Evolutionary conservation across 2,888 invertebrate genomes (phyloP).

Genomic region (Stenchaetothrips biformis): DNA sequence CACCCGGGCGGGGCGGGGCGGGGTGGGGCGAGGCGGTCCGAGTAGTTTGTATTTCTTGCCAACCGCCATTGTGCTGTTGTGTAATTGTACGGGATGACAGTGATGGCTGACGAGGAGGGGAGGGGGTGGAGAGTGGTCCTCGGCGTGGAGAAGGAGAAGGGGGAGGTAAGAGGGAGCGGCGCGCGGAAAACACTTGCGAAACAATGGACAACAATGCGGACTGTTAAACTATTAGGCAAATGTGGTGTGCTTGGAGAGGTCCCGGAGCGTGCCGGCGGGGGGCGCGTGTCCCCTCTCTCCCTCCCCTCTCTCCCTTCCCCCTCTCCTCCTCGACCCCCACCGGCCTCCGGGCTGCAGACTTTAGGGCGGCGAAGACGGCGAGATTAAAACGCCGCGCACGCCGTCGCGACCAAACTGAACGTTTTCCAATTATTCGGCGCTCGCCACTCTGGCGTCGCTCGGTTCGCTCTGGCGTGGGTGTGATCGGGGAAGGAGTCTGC

Average conservation of each 20-base stretch:
- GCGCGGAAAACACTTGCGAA: conserved; percentile 13
- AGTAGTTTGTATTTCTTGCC: conserved; percentile 14
- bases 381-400: too few relatives aligned
- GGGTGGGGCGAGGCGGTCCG: not conserved
- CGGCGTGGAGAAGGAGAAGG: not conserved
- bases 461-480: too few relatives aligned
- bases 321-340: not conserved
- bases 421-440: too few relatives aligned
- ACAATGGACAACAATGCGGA: conserved; percentile 16
- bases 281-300: not conserved
- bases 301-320: not conserved
- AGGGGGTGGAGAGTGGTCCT: conserved; percentile 14
- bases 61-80: conserved; percentile 10
- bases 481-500: too few relatives aligned
- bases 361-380: too few relatives aligned
- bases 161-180: not conserved
- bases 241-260: not conserved
- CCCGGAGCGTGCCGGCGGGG: conserved; percentile 4
- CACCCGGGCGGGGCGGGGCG: not conserved
- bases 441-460: too few relatives aligned
- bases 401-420: too few relatives aligned
- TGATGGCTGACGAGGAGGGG: conserved; percentile 25
- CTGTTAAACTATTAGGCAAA: conserved; percentile 25
- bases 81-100: conserved; percentile 19
- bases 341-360: too few relatives aligned